Conservation (phyloP, 2,888 invertebrate genomes). For the Chaetogeoica ovagalla region DNA sequence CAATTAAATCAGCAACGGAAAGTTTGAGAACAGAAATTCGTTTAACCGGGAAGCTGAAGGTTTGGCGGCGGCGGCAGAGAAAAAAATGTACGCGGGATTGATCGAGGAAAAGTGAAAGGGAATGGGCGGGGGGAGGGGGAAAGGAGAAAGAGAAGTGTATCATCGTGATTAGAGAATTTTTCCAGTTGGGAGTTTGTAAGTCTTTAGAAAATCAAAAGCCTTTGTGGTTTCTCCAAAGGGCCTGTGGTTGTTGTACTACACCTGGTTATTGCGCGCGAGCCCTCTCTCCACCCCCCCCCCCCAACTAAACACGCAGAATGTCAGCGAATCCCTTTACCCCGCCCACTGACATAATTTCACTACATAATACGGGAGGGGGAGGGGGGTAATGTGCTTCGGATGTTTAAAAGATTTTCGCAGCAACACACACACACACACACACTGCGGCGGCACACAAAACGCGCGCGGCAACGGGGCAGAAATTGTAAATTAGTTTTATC, state of each 20-base stretch:
- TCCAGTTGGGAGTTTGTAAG: slow-evolving; percentile 29
- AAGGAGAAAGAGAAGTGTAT: slow-evolving; percentile 37
- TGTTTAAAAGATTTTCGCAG: slow-evolving; percentile 3
- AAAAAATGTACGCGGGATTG: slow-evolving; percentile 39
- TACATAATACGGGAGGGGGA: slow-evolving; percentile 4
- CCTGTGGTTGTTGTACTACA: slow-evolving; percentile 23
- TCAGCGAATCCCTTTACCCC: slow-evolving; percentile 25
- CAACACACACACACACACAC: not conserved
- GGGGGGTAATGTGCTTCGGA: not conserved
- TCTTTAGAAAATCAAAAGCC: slow-evolving; percentile 52
- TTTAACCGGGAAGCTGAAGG: slow-evolving; percentile 25
- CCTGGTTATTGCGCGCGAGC: slow-evolving; percentile 18
- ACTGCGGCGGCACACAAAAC: too few relatives aligned
- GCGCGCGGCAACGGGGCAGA: not conserved
- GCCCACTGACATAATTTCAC: slow-evolving; percentile 34
- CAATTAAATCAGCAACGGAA: slow-evolving; percentile 48
- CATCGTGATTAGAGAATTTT: slow-evolving; percentile 52
- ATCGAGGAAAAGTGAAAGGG: slow-evolving; percentile 34
- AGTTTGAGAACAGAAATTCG: slow-evolving; percentile 50
- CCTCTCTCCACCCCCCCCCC: too few relatives aligned
- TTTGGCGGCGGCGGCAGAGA: not conserved
- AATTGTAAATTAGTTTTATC: not conserved
- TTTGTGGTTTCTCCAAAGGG: slow-evolving; percentile 41
- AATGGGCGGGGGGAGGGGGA: not conserved
- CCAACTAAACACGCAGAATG: not conserved